Evolutionary conservation across 2,797 vertebrate genomes (phyloP).

Genomic region (Danionella dracula): DNA sequence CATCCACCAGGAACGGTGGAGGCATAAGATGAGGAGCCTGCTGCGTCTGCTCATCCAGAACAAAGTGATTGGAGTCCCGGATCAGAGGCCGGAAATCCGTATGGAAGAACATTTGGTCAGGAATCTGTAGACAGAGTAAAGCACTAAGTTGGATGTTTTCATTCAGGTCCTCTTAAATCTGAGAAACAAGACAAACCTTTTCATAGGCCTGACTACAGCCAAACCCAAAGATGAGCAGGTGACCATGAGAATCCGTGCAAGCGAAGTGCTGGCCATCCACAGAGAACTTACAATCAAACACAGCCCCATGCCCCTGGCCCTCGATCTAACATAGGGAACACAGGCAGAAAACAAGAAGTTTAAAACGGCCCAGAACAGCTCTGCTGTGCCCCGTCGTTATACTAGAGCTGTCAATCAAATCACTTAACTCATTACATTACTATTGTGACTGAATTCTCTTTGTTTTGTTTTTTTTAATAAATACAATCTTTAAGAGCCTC

Average conservation of each 20-base stretch:
- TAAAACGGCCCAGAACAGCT: no score
- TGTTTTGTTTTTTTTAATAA: no score
- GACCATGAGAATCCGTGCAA: slow-evolving; percentile 96
- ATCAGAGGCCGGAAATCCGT: slow-evolving; percentile 96
- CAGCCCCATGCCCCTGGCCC: slow-evolving; percentile 95
- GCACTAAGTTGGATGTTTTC: neutral
- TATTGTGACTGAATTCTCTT: no score
- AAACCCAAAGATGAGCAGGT: slow-evolving; percentile 94
- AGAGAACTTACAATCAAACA: slow-evolving; percentile 98
- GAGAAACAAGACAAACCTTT: slow-evolving; percentile 85
- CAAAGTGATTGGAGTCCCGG: slow-evolving; percentile 95
- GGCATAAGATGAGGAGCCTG: slow-evolving; percentile 99
- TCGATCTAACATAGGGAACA: slow-evolving; percentile 78
- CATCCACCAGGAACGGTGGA: slow-evolving; percentile 92
- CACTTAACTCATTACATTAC: no score
- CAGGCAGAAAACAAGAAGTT: no score
- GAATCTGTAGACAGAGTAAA: slow-evolving; percentile 73
- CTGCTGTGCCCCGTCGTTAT: no score
- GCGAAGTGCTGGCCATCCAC: slow-evolving; percentile 94
- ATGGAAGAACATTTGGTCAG: slow-evolving; percentile 99
- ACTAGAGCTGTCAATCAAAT: no score
- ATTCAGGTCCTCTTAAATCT: neutral
- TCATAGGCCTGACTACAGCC: slow-evolving; percentile 93
- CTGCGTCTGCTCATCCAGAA: slow-evolving; percentile 96
- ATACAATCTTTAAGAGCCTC: no score